Evolutionary conservation across 1,140 invertebrate species (phyloP).

Genomic region (Drosophila carrolli): DNA sequence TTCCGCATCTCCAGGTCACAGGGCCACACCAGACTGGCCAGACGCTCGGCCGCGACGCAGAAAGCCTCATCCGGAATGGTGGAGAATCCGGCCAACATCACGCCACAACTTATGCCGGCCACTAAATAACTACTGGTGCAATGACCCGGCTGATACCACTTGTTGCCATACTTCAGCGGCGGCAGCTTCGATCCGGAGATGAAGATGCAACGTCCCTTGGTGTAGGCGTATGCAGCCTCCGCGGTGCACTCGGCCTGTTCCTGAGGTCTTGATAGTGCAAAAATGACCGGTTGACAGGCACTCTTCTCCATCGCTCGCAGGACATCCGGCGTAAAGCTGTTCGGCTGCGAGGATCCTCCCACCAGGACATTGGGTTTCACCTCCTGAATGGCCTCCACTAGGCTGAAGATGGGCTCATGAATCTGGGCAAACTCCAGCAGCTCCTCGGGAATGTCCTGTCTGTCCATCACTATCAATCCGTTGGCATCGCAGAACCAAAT

Average conservation of each 20-base stretch:
- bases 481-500: constrained; percentile 91
- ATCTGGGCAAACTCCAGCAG: constrained; percentile 92
- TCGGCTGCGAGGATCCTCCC: constrained; percentile 92
- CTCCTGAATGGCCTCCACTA: constrained; percentile 91
- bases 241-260: constrained; percentile 97
- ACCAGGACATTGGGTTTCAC: constrained; percentile 95
- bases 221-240: constrained; percentile 93
- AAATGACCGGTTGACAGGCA: constrained; percentile 90
- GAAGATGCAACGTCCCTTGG: constrained; percentile 92
- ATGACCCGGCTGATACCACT: constrained; percentile 93
- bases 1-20: constrained; percentile 93
- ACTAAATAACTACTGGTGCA: constrained; percentile 98
- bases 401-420: constrained; percentile 88
- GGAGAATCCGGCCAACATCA: constrained; percentile 92
- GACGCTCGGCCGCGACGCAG: constrained; percentile 92
- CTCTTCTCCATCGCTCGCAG: constrained; percentile 90
- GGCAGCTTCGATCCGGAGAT: constrained; percentile 95
- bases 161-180: constrained; percentile 91
- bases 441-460: constrained; percentile 90
- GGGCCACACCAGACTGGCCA: constrained; percentile 93
- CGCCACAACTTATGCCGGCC: constrained; percentile 94
- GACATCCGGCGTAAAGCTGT: constrained; percentile 94
- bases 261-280: constrained; percentile 97
- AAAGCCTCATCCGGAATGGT: constrained; percentile 95
- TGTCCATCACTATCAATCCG: constrained; percentile 91